phyloP scores from a whole-genome alignment of 1,140 invertebrate species.

The Elysia chlorotica region DNA sequence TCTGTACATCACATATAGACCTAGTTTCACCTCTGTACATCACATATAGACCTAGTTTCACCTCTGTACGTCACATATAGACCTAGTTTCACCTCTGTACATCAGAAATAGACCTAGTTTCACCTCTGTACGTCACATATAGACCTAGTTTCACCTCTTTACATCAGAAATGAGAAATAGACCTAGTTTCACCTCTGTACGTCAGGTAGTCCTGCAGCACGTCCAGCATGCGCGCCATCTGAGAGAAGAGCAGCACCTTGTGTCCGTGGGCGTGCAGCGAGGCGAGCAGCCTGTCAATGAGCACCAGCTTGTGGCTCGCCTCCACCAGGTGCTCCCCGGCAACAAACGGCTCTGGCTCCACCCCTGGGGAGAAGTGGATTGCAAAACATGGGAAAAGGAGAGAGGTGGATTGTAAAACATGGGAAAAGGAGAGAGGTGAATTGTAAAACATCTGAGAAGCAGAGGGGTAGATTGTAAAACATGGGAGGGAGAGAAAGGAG shows the following conservation, averaged over 20 bases:
- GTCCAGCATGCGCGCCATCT: conserved; percentile 98
- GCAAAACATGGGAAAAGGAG: neutral
- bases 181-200: conserved; percentile 45
- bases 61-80: no score
- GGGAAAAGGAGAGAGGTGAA: neutral
- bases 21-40: no score
- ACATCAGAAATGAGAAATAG: no score
- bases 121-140: no score
- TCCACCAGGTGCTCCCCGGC: conserved; percentile 62
- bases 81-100: no score
- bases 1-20: no score
- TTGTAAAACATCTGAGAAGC: neutral
- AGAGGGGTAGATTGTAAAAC: neutral
- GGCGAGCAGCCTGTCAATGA: conserved; percentile 83
- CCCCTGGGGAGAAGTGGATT: conserved; percentile 38
- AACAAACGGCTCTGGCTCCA: conserved; percentile 61
- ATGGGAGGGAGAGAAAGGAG: neutral
- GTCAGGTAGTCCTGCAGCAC: conserved; percentile 79
- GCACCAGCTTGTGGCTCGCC: conserved; percentile 79
- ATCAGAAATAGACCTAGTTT: no score
- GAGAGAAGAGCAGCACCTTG: conserved; percentile 93
- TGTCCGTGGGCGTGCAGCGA: conserved; percentile 86
- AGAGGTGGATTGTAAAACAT: neutral
- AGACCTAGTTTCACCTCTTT: no score
- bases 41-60: no score